Conservation (phyloP, 2,797 vertebrate genomes). For the Spondyliosoma cantharus region DNA sequence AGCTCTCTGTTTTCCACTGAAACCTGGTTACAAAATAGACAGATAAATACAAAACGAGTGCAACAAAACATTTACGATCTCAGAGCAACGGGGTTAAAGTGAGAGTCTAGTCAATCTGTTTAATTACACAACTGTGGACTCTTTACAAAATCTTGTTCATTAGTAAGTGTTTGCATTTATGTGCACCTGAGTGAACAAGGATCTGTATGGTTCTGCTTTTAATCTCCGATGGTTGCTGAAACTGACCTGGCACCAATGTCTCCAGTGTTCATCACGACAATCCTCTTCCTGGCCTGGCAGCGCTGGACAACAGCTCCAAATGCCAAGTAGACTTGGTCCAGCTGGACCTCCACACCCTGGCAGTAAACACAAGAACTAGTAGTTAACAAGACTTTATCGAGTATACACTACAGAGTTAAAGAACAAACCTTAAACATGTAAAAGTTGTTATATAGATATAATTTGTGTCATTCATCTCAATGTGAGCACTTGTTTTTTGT, state of each 20-base stretch:
- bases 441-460: not conserved
- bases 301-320: constrained; percentile 88
- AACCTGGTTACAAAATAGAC: constrained; percentile 80
- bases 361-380: not conserved
- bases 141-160: not conserved
- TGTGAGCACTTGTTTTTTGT: not conserved
- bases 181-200: not conserved
- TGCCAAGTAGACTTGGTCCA: constrained; percentile 87
- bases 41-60: constrained; percentile 3
- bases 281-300: constrained; percentile 78
- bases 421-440: not conserved
- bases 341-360: constrained; percentile 82
- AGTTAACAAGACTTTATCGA: constrained; percentile 6
- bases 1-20: constrained; percentile 85
- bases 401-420: not conserved
- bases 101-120: not conserved
- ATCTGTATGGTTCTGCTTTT: not conserved
- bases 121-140: not conserved
- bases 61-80: not conserved
- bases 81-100: not conserved
- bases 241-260: constrained; percentile 86
- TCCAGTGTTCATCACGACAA: constrained; percentile 87
- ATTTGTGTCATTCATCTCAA: not conserved
- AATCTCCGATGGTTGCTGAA: not conserved
- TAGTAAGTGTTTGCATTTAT: not conserved